Evolutionary conservation across 2,888 invertebrate genomes (phyloP).

Genomic region (Anthophora plumipes): DNA sequence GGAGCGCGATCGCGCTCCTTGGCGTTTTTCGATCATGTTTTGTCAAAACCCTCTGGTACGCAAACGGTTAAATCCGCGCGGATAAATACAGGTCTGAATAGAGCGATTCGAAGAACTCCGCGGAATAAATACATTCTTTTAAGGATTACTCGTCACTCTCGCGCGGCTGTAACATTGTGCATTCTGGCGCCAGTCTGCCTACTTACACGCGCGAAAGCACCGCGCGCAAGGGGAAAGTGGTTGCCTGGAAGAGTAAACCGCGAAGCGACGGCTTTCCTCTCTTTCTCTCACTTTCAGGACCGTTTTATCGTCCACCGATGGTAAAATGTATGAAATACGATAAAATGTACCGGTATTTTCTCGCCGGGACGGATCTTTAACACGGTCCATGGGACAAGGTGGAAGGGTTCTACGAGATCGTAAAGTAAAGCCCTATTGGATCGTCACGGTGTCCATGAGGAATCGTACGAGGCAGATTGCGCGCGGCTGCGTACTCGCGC

Average conservation of each 20-base stretch:
- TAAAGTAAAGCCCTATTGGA: slow-evolving; percentile 73
- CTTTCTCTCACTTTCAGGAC: slow-evolving; percentile 14
- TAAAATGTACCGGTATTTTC: slow-evolving; percentile 68
- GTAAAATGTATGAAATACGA: slow-evolving; percentile 68
- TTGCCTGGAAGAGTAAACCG: slow-evolving; percentile 22
- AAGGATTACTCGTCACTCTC: slow-evolving; percentile 43
- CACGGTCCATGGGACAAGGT: slow-evolving; percentile 51
- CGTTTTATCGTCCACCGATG: slow-evolving; percentile 55
- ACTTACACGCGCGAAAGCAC: slow-evolving; percentile 25
- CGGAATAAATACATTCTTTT: slow-evolving; percentile 45
- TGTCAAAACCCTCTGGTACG: no score
- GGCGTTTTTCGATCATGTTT: no score
- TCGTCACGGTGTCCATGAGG: slow-evolving; percentile 71
- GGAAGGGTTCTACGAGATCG: slow-evolving; percentile 70
- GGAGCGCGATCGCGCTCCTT: no score
- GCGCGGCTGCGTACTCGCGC: slow-evolving; percentile 54
- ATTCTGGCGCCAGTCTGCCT: slow-evolving; percentile 54
- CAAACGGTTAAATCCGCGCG: slow-evolving; percentile 36
- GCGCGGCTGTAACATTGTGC: slow-evolving; percentile 27
- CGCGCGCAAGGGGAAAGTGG: slow-evolving; percentile 30
- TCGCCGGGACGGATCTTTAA: slow-evolving; percentile 62
- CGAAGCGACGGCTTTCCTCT: neutral
- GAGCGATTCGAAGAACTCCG: slow-evolving; percentile 47
- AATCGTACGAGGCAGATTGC: slow-evolving; percentile 70
- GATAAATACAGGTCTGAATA: slow-evolving; percentile 41